A percentile compares a stretch with the other conserved stretches of the same genome.
Evolutionary conservation across 1,140 invertebrate species (phyloP).

Genomic region (Trichonephila clavipes): DNA sequence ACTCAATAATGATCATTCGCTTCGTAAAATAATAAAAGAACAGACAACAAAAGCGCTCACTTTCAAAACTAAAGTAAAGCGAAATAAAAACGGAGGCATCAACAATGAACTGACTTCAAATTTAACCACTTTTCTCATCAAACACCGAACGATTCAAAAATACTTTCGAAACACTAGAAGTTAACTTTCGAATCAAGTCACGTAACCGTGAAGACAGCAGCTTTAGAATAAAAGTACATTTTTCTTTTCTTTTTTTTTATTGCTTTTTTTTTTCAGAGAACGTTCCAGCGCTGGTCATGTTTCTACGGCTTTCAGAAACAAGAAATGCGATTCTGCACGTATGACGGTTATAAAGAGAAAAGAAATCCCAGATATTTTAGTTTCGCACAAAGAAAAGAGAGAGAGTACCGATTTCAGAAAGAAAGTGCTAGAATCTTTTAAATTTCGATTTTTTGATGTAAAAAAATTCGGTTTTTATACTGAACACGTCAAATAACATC

Average conservation of each 20-base stretch:
- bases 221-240: not conserved
- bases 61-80: not conserved
- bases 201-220: constrained; percentile 21
- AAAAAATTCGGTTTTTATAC: not conserved
- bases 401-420: not conserved
- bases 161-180: constrained; percentile 17
- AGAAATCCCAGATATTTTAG: constrained; percentile 13
- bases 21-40: not conserved
- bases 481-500: not conserved
- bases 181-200: constrained; percentile 19
- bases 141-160: constrained; percentile 15
- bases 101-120: constrained; percentile 43
- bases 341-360: not conserved
- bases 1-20: not conserved
- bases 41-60: not conserved
- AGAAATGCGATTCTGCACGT: constrained; percentile 13
- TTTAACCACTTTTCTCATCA: constrained; percentile 40
- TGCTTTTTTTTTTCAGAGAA: not conserved
- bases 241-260: not conserved
- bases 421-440: not conserved
- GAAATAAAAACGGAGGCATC: not conserved
- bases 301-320: not conserved
- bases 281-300: not conserved
- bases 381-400: not conserved
- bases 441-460: not conserved